Evolutionary conservation across 2,888 invertebrate genomes (phyloP), one percentile per base, ranked within the genome.

Genomic region (Drosophila pseudotalamancana): DNA sequence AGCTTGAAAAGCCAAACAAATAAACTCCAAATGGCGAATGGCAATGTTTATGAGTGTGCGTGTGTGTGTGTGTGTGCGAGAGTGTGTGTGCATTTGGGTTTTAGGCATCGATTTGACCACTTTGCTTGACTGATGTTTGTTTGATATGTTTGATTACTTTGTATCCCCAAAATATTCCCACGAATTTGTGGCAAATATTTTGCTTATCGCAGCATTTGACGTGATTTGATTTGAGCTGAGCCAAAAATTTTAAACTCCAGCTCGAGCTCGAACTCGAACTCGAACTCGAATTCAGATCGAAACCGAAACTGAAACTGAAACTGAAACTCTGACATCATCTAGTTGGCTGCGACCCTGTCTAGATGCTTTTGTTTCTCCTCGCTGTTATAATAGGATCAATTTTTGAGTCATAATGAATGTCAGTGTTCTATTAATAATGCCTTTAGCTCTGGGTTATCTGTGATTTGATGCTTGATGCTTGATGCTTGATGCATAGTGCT

Each of bases 81-180:
- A n/a, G 4, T 40, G 19, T 29, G 32, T n/a, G 34, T 31, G 35
- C n/a, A 14, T 55, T 40, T 18, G 46, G 53, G 55, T n/a, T 54
- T 59, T 45, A 43, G 25, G 49, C 45, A 53, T 56, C 79, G 64
- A 82, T 84, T 82, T 82, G 79, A 78, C 79, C 73, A 84, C 69
- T 81, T 84, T 75, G 71, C 63, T 60, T 82, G 85, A 82, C 70
- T 84, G 77, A 82, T 85, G 82, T 77, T 82, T 85, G 81, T 72
- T 77, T 81, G 81, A 81, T 81, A 81, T 77, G 84, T 81, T 84
- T 81, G 81, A 81, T 83, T 81, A 81, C 81, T 81, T 81, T 84
- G 81, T 81, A 19, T 50, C 49, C 55, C 6, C 60, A 67, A 59
- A 72, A 81, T 76, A 77, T 82, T 82, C 82, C 82, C 82, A 82